These are phyloP conservation scores for Onychomys leucogaster DNA, from an alignment of 2,797 vertebrate genomes.

Conservation along the genomic window DNA sequence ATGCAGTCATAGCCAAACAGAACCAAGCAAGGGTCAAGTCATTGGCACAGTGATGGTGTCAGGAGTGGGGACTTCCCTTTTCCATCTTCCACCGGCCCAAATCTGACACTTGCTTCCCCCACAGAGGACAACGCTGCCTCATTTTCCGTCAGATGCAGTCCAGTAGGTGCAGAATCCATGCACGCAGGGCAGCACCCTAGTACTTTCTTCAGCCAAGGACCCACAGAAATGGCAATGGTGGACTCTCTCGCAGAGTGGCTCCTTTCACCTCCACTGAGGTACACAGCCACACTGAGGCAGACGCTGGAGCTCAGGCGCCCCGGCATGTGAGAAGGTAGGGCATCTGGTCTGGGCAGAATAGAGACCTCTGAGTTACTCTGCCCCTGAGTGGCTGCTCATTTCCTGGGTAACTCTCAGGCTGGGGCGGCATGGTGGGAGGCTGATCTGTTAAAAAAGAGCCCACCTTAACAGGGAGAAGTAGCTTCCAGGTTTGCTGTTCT, in stretches of 20 bases:
- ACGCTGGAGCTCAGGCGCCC: not conserved
- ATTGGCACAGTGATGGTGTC: not conserved
- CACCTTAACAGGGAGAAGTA: not conserved
- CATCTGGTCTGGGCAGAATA: not conserved
- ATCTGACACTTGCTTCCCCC: not conserved
- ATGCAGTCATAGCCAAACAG: not conserved
- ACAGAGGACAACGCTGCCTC: not conserved
- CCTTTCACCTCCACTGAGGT: not conserved
- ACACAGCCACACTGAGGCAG: too few relatives aligned
- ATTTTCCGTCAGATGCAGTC: accelerated
- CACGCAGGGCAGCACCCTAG: accelerated
- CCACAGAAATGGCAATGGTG: accelerated
- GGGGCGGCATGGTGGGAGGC: too few relatives aligned
- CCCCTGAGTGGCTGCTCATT: accelerated
- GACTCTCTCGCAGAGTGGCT: not conserved
- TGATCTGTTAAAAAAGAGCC: not conserved
- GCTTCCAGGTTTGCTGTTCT: too few relatives aligned
- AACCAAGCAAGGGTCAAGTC: not conserved
- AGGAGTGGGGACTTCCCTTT: too few relatives aligned
- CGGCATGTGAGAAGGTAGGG: not conserved
- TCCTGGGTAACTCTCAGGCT: too few relatives aligned
- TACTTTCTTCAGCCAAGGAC: not conserved
- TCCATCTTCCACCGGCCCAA: not conserved
- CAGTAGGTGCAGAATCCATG: accelerated
- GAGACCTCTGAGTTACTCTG: not conserved